phyloP scores from a whole-genome alignment of 2,113 vertebrate genomes.

The Ia io region DNA sequence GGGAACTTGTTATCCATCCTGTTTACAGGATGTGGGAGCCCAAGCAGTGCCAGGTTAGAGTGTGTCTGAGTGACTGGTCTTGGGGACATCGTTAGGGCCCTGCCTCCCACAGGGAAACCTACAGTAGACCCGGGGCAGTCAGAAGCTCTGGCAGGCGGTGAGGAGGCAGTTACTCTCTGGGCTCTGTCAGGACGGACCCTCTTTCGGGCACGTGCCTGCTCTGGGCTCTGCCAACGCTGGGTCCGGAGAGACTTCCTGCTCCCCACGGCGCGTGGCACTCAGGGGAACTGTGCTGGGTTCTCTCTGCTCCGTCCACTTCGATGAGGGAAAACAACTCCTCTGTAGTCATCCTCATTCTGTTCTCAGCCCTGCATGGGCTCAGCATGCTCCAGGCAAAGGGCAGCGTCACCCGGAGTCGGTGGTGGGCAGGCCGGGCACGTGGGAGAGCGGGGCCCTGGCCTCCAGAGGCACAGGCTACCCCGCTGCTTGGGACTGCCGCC shows the following conservation, averaged over 20 bases:
- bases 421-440: fast-evolving
- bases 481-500: fast-evolving
- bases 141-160: not conserved
- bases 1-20: not conserved
- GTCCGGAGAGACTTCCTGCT: fast-evolving
- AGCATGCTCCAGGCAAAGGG: no score
- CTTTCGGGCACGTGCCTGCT: not conserved
- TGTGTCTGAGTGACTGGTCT: not conserved
- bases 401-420: not conserved
- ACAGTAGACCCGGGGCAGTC: no score
- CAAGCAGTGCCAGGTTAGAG: not conserved
- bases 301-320: not conserved
- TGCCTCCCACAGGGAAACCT: not conserved
- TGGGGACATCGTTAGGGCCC: no score
- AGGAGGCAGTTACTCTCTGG: not conserved
- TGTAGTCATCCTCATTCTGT: not conserved
- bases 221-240: fast-evolving
- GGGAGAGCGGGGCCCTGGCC: not conserved
- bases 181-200: not conserved
- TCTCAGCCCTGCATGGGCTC: not conserved
- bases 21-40: not conserved
- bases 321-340: not conserved
- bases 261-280: fast-evolving
- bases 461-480: fast-evolving
- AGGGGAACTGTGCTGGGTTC: fast-evolving